Percentiles rank a stretch among this genome's conserved stretches.
Conservation (phyloP, 1,140 invertebrate genomes). For the Drosophila dunni region DNA sequence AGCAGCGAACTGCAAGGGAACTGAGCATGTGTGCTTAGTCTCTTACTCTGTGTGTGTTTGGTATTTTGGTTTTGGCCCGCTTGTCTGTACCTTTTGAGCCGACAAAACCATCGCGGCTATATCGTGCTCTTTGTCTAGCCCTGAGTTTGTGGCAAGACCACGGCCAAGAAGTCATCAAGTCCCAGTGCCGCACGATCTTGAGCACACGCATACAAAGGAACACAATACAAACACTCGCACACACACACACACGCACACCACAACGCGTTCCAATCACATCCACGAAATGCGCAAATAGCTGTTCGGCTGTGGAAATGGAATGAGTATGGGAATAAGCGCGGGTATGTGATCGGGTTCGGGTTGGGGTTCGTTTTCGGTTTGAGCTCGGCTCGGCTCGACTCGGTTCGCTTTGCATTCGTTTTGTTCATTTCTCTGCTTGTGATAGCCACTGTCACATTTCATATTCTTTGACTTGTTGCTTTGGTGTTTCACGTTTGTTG, state of each 20-base stretch:
- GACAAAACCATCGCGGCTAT: conserved; percentile 54
- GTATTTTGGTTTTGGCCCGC: conserved; percentile 71
- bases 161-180: conserved; percentile 52
- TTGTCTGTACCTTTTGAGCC: conserved; percentile 66
- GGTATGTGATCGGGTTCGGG: conserved; percentile 14
- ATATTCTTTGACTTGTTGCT: conserved; percentile 31
- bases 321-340: conserved; percentile 12
- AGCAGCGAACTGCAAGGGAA: conserved; percentile 40
- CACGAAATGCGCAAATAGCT: conserved; percentile 68
- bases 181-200: conserved; percentile 41
- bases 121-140: conserved; percentile 79
- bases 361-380: conserved; percentile 22
- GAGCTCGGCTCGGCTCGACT: conserved; percentile 4
- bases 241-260: conserved; percentile 13
- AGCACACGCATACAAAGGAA: conserved; percentile 35
- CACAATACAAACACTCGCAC: conserved; percentile 22
- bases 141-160: conserved; percentile 30
- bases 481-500: conserved; percentile 15
- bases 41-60: conserved; percentile 41
- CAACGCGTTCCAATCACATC: conserved; percentile 53
- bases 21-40: conserved; percentile 20
- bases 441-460: conserved; percentile 41
- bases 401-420: not conserved
- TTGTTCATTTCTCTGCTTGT: conserved; percentile 32
- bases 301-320: conserved; percentile 33